These are phyloP conservation scores for Siniperca scherzeri DNA, from an alignment of 2,797 vertebrate genomes.

Conservation along the genomic window DNA sequence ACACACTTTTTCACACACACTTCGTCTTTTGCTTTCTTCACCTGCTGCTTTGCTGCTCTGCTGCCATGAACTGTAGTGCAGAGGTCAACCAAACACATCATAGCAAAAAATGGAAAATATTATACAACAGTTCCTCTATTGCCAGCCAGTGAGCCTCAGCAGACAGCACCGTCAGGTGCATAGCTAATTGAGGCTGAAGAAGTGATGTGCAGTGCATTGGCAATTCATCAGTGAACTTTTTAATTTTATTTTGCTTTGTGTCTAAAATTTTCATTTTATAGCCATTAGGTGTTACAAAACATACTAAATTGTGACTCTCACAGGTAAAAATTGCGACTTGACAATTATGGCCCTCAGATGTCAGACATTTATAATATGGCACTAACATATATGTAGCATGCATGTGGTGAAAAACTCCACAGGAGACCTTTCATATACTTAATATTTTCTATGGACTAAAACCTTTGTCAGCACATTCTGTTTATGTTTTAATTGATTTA, in stretches of 20 bases:
- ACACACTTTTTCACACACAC: constrained; percentile 5
- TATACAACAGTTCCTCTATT: background rate
- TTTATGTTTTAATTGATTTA: constrained; percentile 23
- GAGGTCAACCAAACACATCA: constrained; percentile 25
- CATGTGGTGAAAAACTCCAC: background rate
- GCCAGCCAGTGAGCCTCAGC: background rate
- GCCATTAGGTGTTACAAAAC: background rate
- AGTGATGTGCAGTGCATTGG: background rate
- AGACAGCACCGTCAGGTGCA: background rate
- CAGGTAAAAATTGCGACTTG: background rate
- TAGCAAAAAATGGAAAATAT: constrained; percentile 11
- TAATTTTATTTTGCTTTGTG: background rate
- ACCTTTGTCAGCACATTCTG: constrained; percentile 8
- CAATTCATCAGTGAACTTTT: background rate
- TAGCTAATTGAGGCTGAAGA: background rate
- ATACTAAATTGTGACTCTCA: background rate
- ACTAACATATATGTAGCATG: no score
- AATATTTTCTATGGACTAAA: constrained; percentile 12
- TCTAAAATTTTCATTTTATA: background rate
- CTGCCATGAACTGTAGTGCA: constrained; percentile 19
- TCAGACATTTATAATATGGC: background rate
- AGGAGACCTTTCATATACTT: background rate
- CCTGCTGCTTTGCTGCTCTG: background rate
- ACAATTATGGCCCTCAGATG: background rate
- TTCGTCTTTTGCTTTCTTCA: background rate